A percentile compares a stretch with the other conserved stretches of the same genome.
These are phyloP conservation scores for Morpho achilles DNA, from an alignment of 2,888 invertebrate genomes.

Conservation along the genomic window DNA sequence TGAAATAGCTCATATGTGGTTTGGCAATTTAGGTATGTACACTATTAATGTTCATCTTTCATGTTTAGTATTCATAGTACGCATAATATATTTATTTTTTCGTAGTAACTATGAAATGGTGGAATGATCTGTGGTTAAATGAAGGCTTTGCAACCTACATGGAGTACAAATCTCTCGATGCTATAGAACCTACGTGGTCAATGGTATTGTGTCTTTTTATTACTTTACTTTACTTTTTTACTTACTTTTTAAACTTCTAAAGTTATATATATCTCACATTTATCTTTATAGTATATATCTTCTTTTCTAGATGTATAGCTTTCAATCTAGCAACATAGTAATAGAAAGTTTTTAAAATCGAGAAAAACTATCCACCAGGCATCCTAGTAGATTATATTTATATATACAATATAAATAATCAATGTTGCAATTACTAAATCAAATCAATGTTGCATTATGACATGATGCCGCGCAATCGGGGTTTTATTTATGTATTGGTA, in stretches of 20 bases:
- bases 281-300: neutral
- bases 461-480: too few relatives aligned
- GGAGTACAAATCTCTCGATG: conserved; percentile 87
- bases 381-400: too few relatives aligned
- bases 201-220: conserved; percentile 75
- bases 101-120: conserved; percentile 94
- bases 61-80: too few relatives aligned
- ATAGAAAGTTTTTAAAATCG: neutral
- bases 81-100: conserved; percentile 38
- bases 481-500: too few relatives aligned
- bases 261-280: neutral
- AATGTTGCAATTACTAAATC: too few relatives aligned
- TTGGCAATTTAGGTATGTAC: too few relatives aligned
- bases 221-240: neutral
- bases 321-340: neutral
- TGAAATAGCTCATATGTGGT: too few relatives aligned
- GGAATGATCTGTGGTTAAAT: conserved; percentile 96
- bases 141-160: conserved; percentile 94
- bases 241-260: neutral
- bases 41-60: too few relatives aligned
- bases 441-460: too few relatives aligned
- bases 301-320: neutral
- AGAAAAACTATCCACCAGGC: too few relatives aligned
- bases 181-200: conserved; percentile 87
- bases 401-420: too few relatives aligned